A percentile compares a stretch with the other conserved stretches of the same genome.
Evolutionary conservation across 2,888 invertebrate genomes (phyloP).

Genomic region (Hirtodrosophila trivittata): DNA sequence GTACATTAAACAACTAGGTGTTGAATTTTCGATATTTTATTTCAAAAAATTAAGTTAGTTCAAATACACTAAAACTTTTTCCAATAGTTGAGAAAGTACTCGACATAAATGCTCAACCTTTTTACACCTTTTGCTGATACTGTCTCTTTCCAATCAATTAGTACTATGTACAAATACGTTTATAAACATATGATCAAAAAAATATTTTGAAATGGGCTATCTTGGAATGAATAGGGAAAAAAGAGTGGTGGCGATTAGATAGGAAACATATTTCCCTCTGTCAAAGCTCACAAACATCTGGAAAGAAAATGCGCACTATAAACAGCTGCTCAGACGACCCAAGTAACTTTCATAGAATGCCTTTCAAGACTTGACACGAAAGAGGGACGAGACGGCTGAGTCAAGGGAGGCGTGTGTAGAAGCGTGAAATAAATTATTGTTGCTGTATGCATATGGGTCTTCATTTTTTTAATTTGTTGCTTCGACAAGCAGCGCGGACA

Average conservation of each 20-base stretch:
- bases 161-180: not conserved
- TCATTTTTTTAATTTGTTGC: conserved; percentile 14
- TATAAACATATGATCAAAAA: conserved; percentile 15
- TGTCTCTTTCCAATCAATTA: conserved; percentile 5
- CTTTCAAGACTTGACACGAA: conserved; percentile 14
- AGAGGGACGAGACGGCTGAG: conserved; percentile 1
- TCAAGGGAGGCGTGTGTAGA: conserved; percentile 38
- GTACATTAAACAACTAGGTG: no score
- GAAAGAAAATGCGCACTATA: conserved; percentile 16
- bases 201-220: conserved; percentile 17
- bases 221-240: conserved; percentile 8
- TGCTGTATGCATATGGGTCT: conserved; percentile 10
- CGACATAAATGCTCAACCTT: no score
- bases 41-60: no score
- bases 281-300: conserved; percentile 20
- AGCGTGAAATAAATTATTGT: conserved; percentile 43
- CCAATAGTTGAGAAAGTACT: no score
- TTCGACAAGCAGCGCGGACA: conserved; percentile 48
- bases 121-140: no score
- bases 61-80: no score
- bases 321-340: conserved; percentile 25
- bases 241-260: conserved; percentile 35
- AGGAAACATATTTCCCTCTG: conserved; percentile 8
- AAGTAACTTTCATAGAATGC: conserved; percentile 51
- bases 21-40: no score